These are phyloP conservation scores for Lochmaea capreae DNA, from an alignment of 2,888 invertebrate genomes.

Conservation along the genomic window DNA sequence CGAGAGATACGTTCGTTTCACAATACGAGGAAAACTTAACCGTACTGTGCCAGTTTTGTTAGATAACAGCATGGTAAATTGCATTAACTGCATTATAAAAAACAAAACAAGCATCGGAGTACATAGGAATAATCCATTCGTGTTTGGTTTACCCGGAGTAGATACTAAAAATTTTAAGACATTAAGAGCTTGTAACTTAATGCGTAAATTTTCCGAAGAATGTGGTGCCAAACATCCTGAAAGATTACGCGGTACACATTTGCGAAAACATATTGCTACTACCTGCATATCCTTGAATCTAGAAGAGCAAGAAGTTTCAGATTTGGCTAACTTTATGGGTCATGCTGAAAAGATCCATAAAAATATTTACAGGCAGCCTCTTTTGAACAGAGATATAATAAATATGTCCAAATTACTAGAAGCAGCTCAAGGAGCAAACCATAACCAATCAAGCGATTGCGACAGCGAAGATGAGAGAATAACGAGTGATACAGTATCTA, in stretches of 20 bases:
- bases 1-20: slow-evolving; percentile 1
- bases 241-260: slow-evolving; percentile 46
- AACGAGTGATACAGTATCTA: not conserved
- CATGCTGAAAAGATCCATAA: slow-evolving; percentile 52
- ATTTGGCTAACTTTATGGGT: slow-evolving; percentile 51
- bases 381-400: slow-evolving; percentile 45
- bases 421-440: slow-evolving; percentile 39
- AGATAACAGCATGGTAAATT: not conserved
- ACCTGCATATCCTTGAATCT: slow-evolving; percentile 48
- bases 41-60: slow-evolving; percentile 3
- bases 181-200: slow-evolving; percentile 23
- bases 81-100: not conserved
- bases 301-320: slow-evolving; percentile 46
- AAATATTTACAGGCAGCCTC: slow-evolving; percentile 47
- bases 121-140: not conserved
- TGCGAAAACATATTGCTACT: slow-evolving; percentile 52
- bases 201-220: slow-evolving; percentile 45
- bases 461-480: not conserved
- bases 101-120: not conserved
- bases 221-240: slow-evolving; percentile 50
- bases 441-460: slow-evolving; percentile 6
- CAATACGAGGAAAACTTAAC: slow-evolving; percentile 4
- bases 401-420: slow-evolving; percentile 48
- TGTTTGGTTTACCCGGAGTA: not conserved
- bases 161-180: not conserved